Conservation (phyloP, 2,888 invertebrate genomes). For the Dendrolimus houi region DNA sequence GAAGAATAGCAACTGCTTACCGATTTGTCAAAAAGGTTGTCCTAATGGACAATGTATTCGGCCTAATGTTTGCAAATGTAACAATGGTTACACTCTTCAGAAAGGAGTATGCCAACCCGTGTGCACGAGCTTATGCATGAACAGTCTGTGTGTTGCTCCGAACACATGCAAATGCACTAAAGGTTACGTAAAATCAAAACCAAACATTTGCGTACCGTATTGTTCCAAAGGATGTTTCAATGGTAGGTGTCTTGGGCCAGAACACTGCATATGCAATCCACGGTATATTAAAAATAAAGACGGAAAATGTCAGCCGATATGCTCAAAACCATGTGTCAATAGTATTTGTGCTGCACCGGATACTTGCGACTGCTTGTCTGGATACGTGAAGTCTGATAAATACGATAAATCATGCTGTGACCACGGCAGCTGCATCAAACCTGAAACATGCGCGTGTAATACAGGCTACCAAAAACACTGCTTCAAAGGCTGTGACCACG, state of each 20-base stretch:
- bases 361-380: conserved; percentile 8
- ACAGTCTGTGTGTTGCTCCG: conserved; percentile 9
- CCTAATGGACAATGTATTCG: conserved; percentile 23
- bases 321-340: background rate
- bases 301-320: conserved; percentile 1
- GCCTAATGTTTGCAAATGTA: conserved; percentile 11
- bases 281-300: background rate
- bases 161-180: conserved; percentile 7
- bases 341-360: conserved; percentile 2
- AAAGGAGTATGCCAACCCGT: conserved; percentile 10
- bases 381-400: conserved; percentile 6
- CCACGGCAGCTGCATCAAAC: conserved; percentile 27
- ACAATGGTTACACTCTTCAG: background rate
- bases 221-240: conserved; percentile 1
- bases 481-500: background rate
- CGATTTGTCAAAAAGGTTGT: conserved; percentile 34
- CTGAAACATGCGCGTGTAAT: conserved; percentile 7
- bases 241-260: conserved; percentile 3
- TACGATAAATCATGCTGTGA: conserved; percentile 24
- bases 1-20: conserved; percentile 20
- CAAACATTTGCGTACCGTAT: background rate
- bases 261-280: background rate
- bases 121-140: conserved; percentile 7
- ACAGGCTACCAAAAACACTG: conserved; percentile 8
- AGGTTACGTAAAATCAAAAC: background rate